phyloP scores from a whole-genome alignment of 2,888 invertebrate species.

The Furcula furcula region DNA sequence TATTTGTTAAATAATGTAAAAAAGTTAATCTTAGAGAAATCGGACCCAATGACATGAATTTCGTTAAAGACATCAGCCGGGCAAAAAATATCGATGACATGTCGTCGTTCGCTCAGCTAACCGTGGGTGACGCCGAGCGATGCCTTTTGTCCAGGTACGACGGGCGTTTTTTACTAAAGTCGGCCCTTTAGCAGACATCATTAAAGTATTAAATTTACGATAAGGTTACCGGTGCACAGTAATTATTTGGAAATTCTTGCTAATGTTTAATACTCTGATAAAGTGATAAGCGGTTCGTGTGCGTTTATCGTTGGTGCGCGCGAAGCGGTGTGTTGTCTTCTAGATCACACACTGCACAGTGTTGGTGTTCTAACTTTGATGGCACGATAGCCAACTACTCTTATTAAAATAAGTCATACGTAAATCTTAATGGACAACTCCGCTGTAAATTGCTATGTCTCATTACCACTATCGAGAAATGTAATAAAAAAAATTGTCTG shows the following conservation, averaged over 20 bases:
- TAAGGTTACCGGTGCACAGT: slow-evolving; percentile 50
- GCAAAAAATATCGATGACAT: slow-evolving; percentile 78
- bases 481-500: no score
- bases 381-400: no score
- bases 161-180: slow-evolving; percentile 53
- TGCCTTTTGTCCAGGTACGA: slow-evolving; percentile 55
- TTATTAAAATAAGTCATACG: no score
- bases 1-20: slow-evolving; percentile 80
- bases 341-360: no score
- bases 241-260: slow-evolving; percentile 43
- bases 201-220: slow-evolving; percentile 77
- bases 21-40: slow-evolving; percentile 79
- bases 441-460: no score
- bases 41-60: slow-evolving; percentile 79
- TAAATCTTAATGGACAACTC: no score
- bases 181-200: slow-evolving; percentile 61
- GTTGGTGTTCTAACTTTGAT: no score
- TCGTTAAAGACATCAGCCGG: slow-evolving; percentile 75
- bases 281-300: slow-evolving; percentile 6
- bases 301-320: not conserved
- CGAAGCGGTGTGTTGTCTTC: not conserved
- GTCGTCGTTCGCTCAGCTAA: slow-evolving; percentile 55
- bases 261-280: slow-evolving; percentile 24
- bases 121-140: slow-evolving; percentile 58
- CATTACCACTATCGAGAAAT: no score